These are phyloP conservation scores for Empis stercorea DNA, from an alignment of 2,888 invertebrate genomes.

Conservation along the genomic window DNA sequence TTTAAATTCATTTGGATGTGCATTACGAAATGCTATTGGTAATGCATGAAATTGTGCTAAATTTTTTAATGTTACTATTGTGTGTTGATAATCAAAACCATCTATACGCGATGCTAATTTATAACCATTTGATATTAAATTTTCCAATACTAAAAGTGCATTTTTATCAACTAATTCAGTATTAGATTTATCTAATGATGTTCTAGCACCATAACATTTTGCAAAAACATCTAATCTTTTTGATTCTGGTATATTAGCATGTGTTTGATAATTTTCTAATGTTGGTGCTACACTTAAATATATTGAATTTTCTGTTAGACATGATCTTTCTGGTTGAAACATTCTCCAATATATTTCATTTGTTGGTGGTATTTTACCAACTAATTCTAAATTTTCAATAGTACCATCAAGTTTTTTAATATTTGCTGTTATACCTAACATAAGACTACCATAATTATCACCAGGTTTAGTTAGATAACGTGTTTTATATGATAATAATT, in stretches of 20 bases:
- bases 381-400: conserved; percentile 35
- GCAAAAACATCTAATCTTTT: conserved; percentile 39
- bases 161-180: conserved; percentile 39
- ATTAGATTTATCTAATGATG: conserved; percentile 29
- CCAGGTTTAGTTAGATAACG: conserved; percentile 41
- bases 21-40: conserved; percentile 41
- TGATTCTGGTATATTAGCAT: conserved; percentile 34
- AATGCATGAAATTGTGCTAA: conserved; percentile 46
- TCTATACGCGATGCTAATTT: conserved; percentile 38
- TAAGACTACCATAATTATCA: conserved; percentile 50
- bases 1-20: conserved; percentile 37
- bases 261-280: conserved; percentile 37
- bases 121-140: conserved; percentile 40
- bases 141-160: conserved; percentile 45
- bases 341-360: conserved; percentile 40
- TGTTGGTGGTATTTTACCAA: conserved; percentile 45
- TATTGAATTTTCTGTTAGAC: conserved; percentile 43
- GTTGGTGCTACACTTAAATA: conserved; percentile 40
- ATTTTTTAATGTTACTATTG: conserved; percentile 36
- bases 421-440: conserved; percentile 35
- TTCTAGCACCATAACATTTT: conserved; percentile 42
- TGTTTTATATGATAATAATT: conserved; percentile 31
- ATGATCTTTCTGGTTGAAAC: conserved; percentile 44
- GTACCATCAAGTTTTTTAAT: conserved; percentile 21
- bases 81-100: conserved; percentile 40